Evolutionary conservation across 2,113 vertebrate species (phyloP).

Genomic region (Proterorhinus semilunaris): DNA sequence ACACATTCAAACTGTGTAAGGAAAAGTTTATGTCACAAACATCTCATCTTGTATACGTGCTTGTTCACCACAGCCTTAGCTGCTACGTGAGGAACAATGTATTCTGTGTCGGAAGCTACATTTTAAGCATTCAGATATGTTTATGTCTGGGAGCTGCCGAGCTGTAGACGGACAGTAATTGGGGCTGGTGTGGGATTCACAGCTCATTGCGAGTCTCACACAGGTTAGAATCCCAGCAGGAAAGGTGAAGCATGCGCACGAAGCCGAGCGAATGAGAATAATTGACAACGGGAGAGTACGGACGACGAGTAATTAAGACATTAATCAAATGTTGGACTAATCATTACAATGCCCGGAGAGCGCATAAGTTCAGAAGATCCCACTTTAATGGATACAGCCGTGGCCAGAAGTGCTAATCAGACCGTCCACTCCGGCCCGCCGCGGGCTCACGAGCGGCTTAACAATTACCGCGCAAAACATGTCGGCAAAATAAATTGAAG

Average conservation of each 20-base stretch:
- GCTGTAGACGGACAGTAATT: conserved; percentile 55
- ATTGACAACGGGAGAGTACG: conserved; percentile 47
- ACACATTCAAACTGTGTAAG: too few relatives aligned
- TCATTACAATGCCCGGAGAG: conserved; percentile 41
- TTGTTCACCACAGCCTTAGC: conserved; percentile 9
- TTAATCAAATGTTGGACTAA: conserved; percentile 59
- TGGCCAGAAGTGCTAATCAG: conserved; percentile 18
- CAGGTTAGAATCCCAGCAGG: conserved; percentile 54
- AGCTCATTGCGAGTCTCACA: conserved; percentile 56
- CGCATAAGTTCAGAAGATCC: conserved; percentile 32
- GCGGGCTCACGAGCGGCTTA: conserved; percentile 29
- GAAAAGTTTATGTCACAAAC: neutral
- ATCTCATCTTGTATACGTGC: conserved; percentile 3
- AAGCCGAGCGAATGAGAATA: conserved; percentile 45
- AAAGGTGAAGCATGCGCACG: conserved; percentile 45
- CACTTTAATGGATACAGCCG: conserved; percentile 15
- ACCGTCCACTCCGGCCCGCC: conserved; percentile 18
- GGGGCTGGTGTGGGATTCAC: conserved; percentile 57
- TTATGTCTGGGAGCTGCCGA: conserved; percentile 44
- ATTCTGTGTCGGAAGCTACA: conserved; percentile 7
- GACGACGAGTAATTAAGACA: conserved; percentile 58
- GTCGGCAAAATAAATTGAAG: conserved; percentile 20
- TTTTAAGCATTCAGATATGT: conserved; percentile 38
- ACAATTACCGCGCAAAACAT: conserved; percentile 22
- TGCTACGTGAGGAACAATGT: conserved; percentile 20